Base-by-base conservation (phyloP, 2,113 vertebrate species). In the Gadus macrocephalus region DNA sequence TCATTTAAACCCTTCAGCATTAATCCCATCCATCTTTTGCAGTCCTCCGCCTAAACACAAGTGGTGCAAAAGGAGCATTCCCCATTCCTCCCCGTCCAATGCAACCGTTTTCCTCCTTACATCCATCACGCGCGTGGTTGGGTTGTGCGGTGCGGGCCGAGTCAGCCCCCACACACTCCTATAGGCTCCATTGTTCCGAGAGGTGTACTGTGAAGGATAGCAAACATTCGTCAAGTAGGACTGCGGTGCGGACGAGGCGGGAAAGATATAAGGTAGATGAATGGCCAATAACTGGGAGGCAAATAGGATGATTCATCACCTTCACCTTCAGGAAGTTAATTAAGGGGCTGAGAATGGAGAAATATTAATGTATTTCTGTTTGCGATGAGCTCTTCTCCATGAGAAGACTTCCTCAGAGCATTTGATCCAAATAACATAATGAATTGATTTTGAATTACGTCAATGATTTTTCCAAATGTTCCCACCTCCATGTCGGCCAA, bases 231-330 rank as follows among this genome's bases (percentile, higher is more conserved):
- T 87, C 85, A 86, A 64, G 71, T 66, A 70, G 63, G 69, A 69
- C 77, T 58, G 68, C 70, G 28, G 79, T 20, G 66, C 69, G 66
- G 62, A 67, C 27, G 15, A 65, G 83, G 76, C 80, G 63, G 68
- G 77, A 49, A 14, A 62, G 75, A 77, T 68, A 76, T 79, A 71
- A 83, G 72, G 76, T 66, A 78, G 85, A 86, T 83, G 74, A 83
- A 88, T 86, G 83, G 66, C 82, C 72, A 82, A 83, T 88, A 81
- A 86, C 79, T 73, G 78, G 35, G 17, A 19, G 58, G 31, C 5
- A 35, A 35, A 35, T 35, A 35, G 31, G 42, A 49, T 49, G 42
- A 49, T 49, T 49, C 42, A 49, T 49, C 42, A 49, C 42, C 42
- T 9, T 49, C 42, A 12, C 8, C 8, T 25, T 25, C 6, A 49